Evolutionary conservation across 2,797 vertebrate species (phyloP).

Genomic region (Pelochelys cantorii): DNA sequence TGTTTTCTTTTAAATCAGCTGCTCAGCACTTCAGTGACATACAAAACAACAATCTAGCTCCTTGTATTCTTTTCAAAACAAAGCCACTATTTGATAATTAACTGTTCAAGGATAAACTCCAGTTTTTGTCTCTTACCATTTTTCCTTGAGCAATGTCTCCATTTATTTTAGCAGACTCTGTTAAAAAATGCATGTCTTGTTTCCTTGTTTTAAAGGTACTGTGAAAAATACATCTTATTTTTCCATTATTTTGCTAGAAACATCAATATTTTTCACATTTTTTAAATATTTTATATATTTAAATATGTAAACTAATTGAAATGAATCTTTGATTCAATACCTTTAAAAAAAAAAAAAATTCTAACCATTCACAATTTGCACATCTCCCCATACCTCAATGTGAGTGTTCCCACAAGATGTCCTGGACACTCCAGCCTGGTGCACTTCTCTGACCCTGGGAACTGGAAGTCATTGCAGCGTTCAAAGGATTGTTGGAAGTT

Average conservation of each 20-base stretch:
- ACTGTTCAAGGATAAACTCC: constrained; percentile 31
- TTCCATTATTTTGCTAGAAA: constrained; percentile 5
- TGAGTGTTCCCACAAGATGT: no score
- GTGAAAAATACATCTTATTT: constrained; percentile 15
- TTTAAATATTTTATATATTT: neutral
- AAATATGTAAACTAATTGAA: neutral
- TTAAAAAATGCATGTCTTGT: constrained; percentile 3
- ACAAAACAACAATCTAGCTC: constrained; percentile 1
- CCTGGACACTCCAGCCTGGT: no score
- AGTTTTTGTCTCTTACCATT: constrained; percentile 26
- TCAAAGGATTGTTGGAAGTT: no score
- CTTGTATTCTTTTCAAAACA: constrained; percentile 65
- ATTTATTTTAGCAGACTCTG: constrained; percentile 29
- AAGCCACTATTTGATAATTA: constrained; percentile 60
- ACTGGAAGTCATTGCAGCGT: no score
- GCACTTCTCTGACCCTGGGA: no score
- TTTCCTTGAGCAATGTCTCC: neutral
- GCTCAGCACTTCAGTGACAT: constrained; percentile 52
- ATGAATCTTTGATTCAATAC: neutral
- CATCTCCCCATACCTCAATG: no score
- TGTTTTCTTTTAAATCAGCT: constrained; percentile 42
- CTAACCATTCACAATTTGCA: neutral
- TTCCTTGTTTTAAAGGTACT: constrained; percentile 21
- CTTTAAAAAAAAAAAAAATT: neutral
- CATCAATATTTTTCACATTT: neutral